phyloP scores from a whole-genome alignment of 2,888 invertebrate species.

The Morpho deidamia region DNA sequence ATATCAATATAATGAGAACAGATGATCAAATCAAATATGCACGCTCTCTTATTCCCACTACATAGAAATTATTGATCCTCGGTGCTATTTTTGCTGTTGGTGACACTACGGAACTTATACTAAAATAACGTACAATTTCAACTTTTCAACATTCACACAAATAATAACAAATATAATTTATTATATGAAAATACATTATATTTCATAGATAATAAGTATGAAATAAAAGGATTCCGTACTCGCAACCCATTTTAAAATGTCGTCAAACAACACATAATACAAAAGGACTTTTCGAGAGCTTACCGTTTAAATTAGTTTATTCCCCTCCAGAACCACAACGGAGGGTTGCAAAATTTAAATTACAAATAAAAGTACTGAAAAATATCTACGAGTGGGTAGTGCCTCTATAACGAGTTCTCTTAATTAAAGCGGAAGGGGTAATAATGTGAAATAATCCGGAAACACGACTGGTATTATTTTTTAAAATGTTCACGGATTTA shows the following conservation, averaged over 20 bases:
- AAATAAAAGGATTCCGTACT: slow-evolving; percentile 1
- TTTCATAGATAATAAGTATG: no score
- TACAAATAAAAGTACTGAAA: slow-evolving; percentile 79
- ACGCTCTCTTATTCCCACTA: no score
- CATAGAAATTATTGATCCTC: no score
- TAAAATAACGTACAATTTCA: no score
- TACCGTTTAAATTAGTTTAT: slow-evolving; percentile 78
- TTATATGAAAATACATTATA: no score
- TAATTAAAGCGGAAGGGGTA: slow-evolving; percentile 75
- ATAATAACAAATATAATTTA: no score
- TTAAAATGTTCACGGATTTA: slow-evolving; percentile 8
- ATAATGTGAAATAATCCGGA: slow-evolving; percentile 67
- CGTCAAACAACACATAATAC: slow-evolving; percentile 64
- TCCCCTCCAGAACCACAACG: slow-evolving; percentile 67
- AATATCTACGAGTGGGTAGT: slow-evolving; percentile 75
- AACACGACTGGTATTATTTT: slow-evolving; percentile 54
- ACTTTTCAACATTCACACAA: no score
- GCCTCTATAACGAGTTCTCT: slow-evolving; percentile 73
- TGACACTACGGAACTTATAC: no score
- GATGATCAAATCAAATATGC: no score
- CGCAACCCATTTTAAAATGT: slow-evolving; percentile 65
- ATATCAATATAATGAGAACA: no score
- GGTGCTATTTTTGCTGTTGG: no score
- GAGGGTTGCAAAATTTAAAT: slow-evolving; percentile 78
- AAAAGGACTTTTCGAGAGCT: slow-evolving; percentile 70